phyloP scores from a whole-genome alignment of 2,888 invertebrate species.

The Drosophila eohydei region DNA sequence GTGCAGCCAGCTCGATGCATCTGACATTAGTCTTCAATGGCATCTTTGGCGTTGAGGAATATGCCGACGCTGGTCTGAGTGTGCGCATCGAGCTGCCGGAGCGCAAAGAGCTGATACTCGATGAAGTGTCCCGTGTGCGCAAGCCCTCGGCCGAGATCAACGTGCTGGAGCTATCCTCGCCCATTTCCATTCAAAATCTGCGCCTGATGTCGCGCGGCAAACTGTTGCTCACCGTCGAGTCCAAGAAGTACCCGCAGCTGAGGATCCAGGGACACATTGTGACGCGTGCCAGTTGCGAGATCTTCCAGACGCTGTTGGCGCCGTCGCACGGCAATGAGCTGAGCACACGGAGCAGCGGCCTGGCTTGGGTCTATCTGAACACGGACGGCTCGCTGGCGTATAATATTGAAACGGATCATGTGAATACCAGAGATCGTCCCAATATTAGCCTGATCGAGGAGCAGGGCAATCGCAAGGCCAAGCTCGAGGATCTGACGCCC shows the following conservation, averaged over 20 bases:
- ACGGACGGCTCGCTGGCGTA: constrained; percentile 92
- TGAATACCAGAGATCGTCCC: constrained; percentile 87
- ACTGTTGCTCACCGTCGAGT: constrained; percentile 89
- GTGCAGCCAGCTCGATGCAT: constrained; percentile 92
- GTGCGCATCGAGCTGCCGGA: constrained; percentile 90
- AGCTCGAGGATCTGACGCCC: constrained; percentile 90
- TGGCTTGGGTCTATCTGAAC: constrained; percentile 92
- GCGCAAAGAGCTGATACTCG: constrained; percentile 90
- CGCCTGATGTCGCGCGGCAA: constrained; percentile 92
- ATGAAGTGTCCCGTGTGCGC: constrained; percentile 89
- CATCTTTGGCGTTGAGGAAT: constrained; percentile 88
- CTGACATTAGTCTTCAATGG: constrained; percentile 93
- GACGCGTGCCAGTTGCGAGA: constrained; percentile 91
- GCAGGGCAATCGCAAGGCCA: constrained; percentile 89
- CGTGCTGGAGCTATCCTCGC: constrained; percentile 91
- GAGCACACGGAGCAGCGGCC: constrained; percentile 87
- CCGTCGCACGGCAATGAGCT: constrained; percentile 86
- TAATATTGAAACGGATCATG: constrained; percentile 90
- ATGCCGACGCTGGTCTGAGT: constrained; percentile 88
- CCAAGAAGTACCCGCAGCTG: constrained; percentile 88
- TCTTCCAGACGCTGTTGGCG: constrained; percentile 90
- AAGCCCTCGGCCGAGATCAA: constrained; percentile 92
- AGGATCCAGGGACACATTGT: constrained; percentile 90
- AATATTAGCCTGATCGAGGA: constrained; percentile 91
- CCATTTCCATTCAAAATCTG: constrained; percentile 91